Evolutionary conservation across 1,140 invertebrate genomes (phyloP).

Genomic region (Tachypleus tridentatus): DNA sequence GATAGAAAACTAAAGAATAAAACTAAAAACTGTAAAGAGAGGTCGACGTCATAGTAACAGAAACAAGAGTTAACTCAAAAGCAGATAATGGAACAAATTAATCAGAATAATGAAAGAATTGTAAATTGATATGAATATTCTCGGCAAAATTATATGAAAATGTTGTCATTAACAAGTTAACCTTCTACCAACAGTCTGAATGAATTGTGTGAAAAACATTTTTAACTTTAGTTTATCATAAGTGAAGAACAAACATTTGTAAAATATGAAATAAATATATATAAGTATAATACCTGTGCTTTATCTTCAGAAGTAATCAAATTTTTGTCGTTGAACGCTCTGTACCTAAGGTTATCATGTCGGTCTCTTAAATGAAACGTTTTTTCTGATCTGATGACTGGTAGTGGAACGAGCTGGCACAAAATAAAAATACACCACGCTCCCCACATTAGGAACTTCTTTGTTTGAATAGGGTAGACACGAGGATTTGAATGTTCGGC

Average conservation of each 20-base stretch:
- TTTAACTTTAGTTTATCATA: background rate
- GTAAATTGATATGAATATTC: background rate
- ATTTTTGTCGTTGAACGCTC: slow-evolving; percentile 16
- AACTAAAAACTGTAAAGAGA: too few species aligned
- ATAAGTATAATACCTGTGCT: slow-evolving; percentile 9
- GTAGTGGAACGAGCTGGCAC: too few species aligned
- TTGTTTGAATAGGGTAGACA: too few species aligned
- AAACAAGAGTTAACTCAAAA: too few species aligned
- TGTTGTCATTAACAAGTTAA: background rate
- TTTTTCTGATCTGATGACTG: slow-evolving; percentile 3
- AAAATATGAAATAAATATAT: background rate
- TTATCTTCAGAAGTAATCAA: slow-evolving; percentile 16
- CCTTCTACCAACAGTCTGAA: background rate
- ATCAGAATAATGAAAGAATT: background rate
- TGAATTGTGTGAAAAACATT: background rate
- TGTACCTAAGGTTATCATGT: slow-evolving; percentile 16
- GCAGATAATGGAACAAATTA: too few species aligned
- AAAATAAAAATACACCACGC: too few species aligned
- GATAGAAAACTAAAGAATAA: too few species aligned
- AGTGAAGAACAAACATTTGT: background rate
- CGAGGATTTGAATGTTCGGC: too few species aligned
- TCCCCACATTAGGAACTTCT: too few species aligned
- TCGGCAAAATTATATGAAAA: background rate
- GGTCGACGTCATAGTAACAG: too few species aligned
- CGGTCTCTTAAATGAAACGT: slow-evolving; percentile 13